These are phyloP conservation scores for Cephalopterus ornatus DNA, from an alignment of 2,113 vertebrate species.

Conservation along the genomic window DNA sequence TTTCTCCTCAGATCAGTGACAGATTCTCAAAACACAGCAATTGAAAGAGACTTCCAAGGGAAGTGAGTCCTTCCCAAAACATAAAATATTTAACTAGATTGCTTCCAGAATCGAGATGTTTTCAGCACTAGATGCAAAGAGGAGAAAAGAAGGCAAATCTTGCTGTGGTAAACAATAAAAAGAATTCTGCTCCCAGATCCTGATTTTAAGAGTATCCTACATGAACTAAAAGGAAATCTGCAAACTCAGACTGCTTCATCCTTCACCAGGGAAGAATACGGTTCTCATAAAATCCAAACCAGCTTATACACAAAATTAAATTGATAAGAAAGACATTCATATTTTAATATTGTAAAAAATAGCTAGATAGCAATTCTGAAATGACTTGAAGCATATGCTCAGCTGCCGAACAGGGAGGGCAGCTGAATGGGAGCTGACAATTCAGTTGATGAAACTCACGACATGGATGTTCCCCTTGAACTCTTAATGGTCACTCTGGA, in stretches of 20 bases:
- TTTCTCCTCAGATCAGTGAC: conserved; percentile 33
- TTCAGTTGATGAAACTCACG: not conserved
- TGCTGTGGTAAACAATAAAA: not conserved
- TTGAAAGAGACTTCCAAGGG: conserved; percentile 20
- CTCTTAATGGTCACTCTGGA: not conserved
- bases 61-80: conserved; percentile 4
- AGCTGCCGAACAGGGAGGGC: not conserved
- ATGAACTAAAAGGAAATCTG: not conserved
- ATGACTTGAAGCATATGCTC: not conserved
- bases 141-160: not conserved
- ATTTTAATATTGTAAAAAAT: not conserved
- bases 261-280: not conserved
- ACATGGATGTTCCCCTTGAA: not conserved
- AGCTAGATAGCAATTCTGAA: not conserved
- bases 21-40: not conserved
- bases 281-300: not conserved
- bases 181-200: not conserved
- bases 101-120: not conserved
- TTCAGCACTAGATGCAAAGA: not conserved
- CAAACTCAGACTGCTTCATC: not conserved
- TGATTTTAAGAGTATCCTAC: not conserved
- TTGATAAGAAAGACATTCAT: not conserved
- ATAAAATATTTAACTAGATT: conserved; percentile 27
- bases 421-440: not conserved
- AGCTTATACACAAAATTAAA: not conserved